Base-by-base conservation (phyloP, 35 echinoderm and acorn worm genomes). In the Apostichopus japonicus region DNA sequence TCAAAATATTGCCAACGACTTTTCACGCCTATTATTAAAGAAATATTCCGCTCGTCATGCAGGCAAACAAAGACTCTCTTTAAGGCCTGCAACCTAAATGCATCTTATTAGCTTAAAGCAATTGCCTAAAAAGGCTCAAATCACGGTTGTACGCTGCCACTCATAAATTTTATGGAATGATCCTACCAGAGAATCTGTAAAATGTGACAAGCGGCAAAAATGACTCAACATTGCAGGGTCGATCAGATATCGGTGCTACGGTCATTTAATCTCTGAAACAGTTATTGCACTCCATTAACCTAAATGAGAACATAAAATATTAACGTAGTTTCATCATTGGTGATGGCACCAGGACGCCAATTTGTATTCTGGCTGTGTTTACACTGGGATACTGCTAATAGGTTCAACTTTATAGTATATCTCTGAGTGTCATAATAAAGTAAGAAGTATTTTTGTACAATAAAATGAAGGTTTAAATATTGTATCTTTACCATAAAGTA, bases 121-220 rank as follows among this genome's bases (percentile, higher is more conserved):
- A 75, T 75, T 75, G 71, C 71, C 71, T n/a, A 19, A 75, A 75
- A 75, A 75, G 71, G 71, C 71, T 75, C 71, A 75, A 75, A 75
- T 75, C 71, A 75, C 71, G 17, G 71, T 6, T n/a, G 16, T 6
- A n/a, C 13, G 71, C 71, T 75, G 71, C 71, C 71, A 75, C 6
- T 75, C 71, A 75, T 75, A 75, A 75, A 75, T 75, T 44, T 75
- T 75, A 75, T 75, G 3, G 11, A 15, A 75, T 75, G 71, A 75
- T 75, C 71, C 71, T 19, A 5, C 0, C 13, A 75, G 17, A n/a
- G 71, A 75, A 75, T 75, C 14, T 19, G 71, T n/a, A 1, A 75
- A 75, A 75, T 7, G 14, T 75, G 71, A 75, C 14, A 75, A 75
- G 71, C 13, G 71, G n/a, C 17, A n/a, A 75, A 44, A 75, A 75